Base-by-base conservation (phyloP, 2,888 invertebrate genomes). In the Nomada fabriciana region DNA sequence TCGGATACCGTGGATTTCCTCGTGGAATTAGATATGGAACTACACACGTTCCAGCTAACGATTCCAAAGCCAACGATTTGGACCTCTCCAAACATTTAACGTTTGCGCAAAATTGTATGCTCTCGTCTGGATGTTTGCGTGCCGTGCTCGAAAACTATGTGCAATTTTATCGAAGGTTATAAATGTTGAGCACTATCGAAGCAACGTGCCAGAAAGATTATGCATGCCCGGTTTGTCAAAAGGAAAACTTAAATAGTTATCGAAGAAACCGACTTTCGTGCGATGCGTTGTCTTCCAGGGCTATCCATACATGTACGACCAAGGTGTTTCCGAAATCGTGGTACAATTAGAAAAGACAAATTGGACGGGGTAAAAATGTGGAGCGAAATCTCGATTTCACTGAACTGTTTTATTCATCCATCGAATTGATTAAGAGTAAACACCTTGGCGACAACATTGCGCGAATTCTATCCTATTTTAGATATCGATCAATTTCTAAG, bases 171-270 rank as follows among this genome's bases (percentile, higher is more conserved):
- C 81, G 81, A 53, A 68, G 81, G 67, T 57, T 64, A 42, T 74
- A 64, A 81, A 70, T 65, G 53, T 65, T 43, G 57, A 61, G 59
- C 47, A 25, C 9, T 36, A 23, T 25, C 61, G 42, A 53, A 59
- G 50, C 57, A 47, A 20, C 80, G 29, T 55, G 42, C 71, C 42
- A 47, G 71, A 60, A 67, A 50, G 25, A 80, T 80, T 80, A 80
- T 63, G 61, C 43, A 80, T 80, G 80, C 80, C 57, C 80, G 72
- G 67, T 80, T 68, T 73, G 61, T 80, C 80, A 80, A 80, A 80
- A 80, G 80, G 80, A n/a, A 50, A 23, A 47, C 55, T 65, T 50
- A 55, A 67, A 47, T 18, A 55, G 55, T 63, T 50, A 23, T 57
- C 63, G 42, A 76, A 60, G 68, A 52, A 64, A 43, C 18, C 29